These are phyloP conservation scores for Pissodes strobi DNA, from an alignment of 1,140 invertebrate genomes.

Conservation along the genomic window DNA sequence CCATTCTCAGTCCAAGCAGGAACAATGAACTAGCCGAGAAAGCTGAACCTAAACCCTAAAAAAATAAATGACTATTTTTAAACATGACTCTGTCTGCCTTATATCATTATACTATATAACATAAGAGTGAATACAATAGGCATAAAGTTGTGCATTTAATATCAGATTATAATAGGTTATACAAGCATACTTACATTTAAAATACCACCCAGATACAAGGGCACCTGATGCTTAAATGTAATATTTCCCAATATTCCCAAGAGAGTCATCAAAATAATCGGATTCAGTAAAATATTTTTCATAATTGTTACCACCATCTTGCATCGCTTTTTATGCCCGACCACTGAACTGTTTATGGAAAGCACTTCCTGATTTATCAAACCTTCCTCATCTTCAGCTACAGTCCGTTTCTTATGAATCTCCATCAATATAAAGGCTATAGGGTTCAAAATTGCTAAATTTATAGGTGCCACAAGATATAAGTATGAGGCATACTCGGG, in stretches of 20 bases:
- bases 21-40: constrained; percentile 92
- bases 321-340: constrained; percentile 36
- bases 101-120: too few species aligned
- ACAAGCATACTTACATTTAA: constrained; percentile 64
- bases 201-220: constrained; percentile 73
- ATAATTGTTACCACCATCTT: constrained; percentile 57
- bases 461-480: constrained; percentile 93
- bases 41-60: constrained; percentile 79
- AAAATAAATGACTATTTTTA: too few species aligned
- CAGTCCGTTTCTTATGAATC: constrained; percentile 67
- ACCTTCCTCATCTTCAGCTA: constrained; percentile 17
- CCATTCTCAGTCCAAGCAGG: constrained; percentile 87
- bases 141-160: not conserved
- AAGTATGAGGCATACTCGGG: constrained; percentile 90
- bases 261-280: constrained; percentile 91
- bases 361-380: constrained; percentile 20
- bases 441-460: constrained; percentile 89
- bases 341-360: constrained; percentile 1
- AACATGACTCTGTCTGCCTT: too few species aligned
- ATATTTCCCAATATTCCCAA: constrained; percentile 87
- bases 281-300: constrained; percentile 83
- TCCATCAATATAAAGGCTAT: constrained; percentile 91
- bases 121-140: not conserved
- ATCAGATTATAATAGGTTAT: not conserved
- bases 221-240: constrained; percentile 76